Evolutionary conservation across 2,888 invertebrate species (phyloP), one percentile per base, ranked within the genome.

Genomic region (Agrotis puta): DNA sequence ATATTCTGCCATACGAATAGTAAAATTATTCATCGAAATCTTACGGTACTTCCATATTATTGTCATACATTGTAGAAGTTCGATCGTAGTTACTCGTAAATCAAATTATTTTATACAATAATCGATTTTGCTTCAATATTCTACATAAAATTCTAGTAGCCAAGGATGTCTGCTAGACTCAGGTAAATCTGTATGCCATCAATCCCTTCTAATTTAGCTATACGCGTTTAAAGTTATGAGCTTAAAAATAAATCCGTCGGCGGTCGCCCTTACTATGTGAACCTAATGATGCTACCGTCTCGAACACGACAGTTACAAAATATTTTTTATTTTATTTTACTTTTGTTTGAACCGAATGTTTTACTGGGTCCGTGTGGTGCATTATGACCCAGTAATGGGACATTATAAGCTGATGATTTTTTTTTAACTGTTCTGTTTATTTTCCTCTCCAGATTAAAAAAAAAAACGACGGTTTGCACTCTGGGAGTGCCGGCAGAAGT

Each of bases 121-220:
- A 27, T 5, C 5, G 27, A 27, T 5, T 53, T 63, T n/a, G 47
- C 6, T 27, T 27, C 5, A 27, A 33, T 33, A 59, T n/a, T n/a
- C n/a, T n/a, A n/a, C n/a, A 14, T 54, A 54, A 63, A 63, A 54
- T 50, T 62, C 20, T 33, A 59, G 27, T 58, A 64, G 63, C 33
- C 33, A 76, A 71, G 27, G 54, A 67, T 74, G 73, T 70, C 61
- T 70, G 57, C 61, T 56, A 64, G 51, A 69, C 47, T 67, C 86
- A 89, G 87, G 90, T 90, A 88, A 88, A 89, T 87, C 79, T 83
- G 85, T 77, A 64, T 74, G 83, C 84, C 91, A 92, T 93, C 87
- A 93, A 93, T 93, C 89, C 87, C 88, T 90, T 88, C 88, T 88
- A 89, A 92, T 92, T 92, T 92, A 91, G 87, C 85, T 87, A 85